Percentiles rank a stretch among this genome's conserved stretches.
Evolutionary conservation across 1,140 invertebrate species (phyloP).

Genomic region (Copidosoma floridanum): DNA sequence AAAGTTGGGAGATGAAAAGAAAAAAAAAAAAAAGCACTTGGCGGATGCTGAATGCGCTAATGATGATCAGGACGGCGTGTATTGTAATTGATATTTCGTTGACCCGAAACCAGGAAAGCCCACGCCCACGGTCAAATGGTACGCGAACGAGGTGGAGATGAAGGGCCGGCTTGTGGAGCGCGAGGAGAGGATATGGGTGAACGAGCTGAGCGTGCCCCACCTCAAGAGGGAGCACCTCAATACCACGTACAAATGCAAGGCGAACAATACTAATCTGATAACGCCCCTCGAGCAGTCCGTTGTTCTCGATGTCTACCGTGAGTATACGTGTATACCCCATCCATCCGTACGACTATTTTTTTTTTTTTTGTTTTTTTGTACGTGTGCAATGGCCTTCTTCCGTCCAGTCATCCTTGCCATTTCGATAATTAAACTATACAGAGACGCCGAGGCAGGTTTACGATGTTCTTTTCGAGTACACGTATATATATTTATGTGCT

Average conservation of each 20-base stretch:
- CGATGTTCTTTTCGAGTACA: no score
- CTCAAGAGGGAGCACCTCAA: slow-evolving; percentile 75
- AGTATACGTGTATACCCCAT: slow-evolving; percentile 50
- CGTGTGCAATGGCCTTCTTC: not conserved
- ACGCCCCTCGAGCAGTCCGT: slow-evolving; percentile 75
- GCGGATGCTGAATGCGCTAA: no score
- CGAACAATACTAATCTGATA: slow-evolving; percentile 81
- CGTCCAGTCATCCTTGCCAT: not conserved
- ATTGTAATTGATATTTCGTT: no score
- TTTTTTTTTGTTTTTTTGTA: not conserved
- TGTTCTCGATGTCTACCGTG: slow-evolving; percentile 75
- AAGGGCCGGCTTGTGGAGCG: slow-evolving; percentile 55
- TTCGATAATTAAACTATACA: slow-evolving; percentile 6
- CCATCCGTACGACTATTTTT: not conserved
- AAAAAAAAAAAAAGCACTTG: no score
- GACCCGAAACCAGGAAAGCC: slow-evolving; percentile 82
- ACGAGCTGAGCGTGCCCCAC: slow-evolving; percentile 69
- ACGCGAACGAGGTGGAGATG: slow-evolving; percentile 68
- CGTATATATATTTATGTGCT: no score
- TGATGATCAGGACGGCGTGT: no score
- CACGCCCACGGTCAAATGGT: slow-evolving; percentile 75
- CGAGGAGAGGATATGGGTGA: slow-evolving; percentile 74
- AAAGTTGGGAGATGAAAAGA: no score
- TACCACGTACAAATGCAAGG: slow-evolving; percentile 81
- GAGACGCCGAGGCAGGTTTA: no score